Evolutionary conservation across 1,140 invertebrate species (phyloP).

Genomic region (Bombus ignitus): DNA sequence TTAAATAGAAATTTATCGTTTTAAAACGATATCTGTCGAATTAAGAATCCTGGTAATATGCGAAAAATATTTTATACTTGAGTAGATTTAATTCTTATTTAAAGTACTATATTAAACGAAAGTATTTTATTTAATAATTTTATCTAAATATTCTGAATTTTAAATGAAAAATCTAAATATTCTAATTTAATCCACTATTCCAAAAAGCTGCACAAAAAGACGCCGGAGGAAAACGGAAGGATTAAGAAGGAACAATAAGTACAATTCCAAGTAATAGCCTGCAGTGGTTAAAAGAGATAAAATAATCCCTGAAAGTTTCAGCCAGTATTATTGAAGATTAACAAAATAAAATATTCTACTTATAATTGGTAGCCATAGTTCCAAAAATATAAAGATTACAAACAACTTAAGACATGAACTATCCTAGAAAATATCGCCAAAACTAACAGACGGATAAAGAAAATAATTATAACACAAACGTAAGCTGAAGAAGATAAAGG

Average conservation of each 20-base stretch:
- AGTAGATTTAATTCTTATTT: too few relatives aligned
- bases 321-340: background rate
- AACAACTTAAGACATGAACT: too few relatives aligned
- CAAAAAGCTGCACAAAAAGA: background rate
- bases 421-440: background rate
- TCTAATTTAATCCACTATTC: background rate
- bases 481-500: background rate
- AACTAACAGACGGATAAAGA: too few relatives aligned
- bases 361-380: background rate
- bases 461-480: background rate
- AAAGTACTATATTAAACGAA: too few relatives aligned
- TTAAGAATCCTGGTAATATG: too few relatives aligned
- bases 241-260: background rate
- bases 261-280: background rate
- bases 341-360: background rate
- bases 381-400: background rate
- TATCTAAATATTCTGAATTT: background rate
- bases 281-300: background rate
- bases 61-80: too few relatives aligned
- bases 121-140: background rate
- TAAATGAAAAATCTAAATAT: background rate
- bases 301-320: background rate
- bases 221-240: background rate
- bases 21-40: too few relatives aligned
- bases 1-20: too few relatives aligned